Conservation (phyloP, 2,888 invertebrate genomes). For the Drosophila niveifrons region DNA sequence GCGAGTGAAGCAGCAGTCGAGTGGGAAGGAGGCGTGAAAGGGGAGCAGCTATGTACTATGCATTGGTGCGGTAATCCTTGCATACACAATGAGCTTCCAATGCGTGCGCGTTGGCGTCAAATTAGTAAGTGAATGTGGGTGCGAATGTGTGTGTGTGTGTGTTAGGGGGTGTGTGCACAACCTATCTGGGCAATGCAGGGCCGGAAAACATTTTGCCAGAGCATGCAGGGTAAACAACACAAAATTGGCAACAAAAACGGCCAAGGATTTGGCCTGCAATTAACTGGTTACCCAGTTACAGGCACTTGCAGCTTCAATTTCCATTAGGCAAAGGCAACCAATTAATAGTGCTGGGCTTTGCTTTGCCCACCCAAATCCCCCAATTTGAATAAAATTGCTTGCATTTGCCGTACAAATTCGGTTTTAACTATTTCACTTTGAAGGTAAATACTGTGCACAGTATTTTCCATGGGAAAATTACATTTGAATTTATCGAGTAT, state of each 20-base stretch:
- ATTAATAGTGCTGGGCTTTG: conserved; percentile 27
- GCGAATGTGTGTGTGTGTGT: conserved; percentile 10
- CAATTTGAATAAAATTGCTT: neutral
- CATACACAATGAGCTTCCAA: conserved; percentile 62
- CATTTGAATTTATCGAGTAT: neutral
- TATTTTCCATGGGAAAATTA: neutral
- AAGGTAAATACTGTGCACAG: neutral
- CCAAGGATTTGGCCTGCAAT: conserved; percentile 63
- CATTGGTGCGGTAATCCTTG: conserved; percentile 71
- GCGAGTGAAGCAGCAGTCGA: neutral
- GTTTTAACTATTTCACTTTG: neutral
- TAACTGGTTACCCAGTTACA: conserved; percentile 47
- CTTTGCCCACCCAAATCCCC: neutral
- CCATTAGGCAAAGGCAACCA: conserved; percentile 17
- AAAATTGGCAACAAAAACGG: conserved; percentile 48
- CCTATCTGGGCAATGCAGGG: conserved; percentile 35
- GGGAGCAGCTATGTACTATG: conserved; percentile 18
- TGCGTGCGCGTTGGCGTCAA: conserved; percentile 32
- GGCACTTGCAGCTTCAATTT: conserved; percentile 38
- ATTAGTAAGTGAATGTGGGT: conserved; percentile 10
- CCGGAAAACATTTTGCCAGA: conserved; percentile 33
- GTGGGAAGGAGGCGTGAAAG: neutral
- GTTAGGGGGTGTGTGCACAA: conserved; percentile 29
- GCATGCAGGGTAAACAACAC: conserved; percentile 57
- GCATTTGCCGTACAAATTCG: neutral